Conservation (phyloP, 2,797 vertebrate genomes). For the Agapornis canus region DNA sequence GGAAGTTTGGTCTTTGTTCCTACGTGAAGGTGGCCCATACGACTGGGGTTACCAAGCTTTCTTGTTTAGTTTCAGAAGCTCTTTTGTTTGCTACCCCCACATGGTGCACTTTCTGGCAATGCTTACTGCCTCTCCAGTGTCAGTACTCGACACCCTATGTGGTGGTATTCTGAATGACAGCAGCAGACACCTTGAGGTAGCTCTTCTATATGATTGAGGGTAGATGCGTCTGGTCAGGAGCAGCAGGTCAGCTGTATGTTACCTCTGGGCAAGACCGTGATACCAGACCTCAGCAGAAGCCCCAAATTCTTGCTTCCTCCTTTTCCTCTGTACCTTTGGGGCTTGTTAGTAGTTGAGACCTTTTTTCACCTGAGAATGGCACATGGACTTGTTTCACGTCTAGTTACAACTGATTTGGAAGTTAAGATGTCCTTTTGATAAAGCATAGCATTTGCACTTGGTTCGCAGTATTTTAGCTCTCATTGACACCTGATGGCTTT, state of each 20-base stretch:
- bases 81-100: background rate
- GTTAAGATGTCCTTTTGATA: background rate
- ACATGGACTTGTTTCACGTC: background rate
- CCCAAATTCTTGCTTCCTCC: background rate
- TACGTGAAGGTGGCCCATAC: background rate
- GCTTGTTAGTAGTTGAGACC: background rate
- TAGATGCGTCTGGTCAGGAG: background rate
- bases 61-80: background rate
- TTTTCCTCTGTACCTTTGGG: background rate
- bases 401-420: background rate
- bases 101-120: background rate
- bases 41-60: background rate
- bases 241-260: background rate
- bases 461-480: background rate
- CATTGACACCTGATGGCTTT: background rate
- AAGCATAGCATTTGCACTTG: background rate
- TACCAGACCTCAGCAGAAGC: background rate
- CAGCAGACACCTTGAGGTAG: background rate
- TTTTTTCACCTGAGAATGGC: background rate
- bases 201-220: background rate
- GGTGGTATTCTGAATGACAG: background rate
- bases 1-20: background rate
- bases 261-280: background rate
- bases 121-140: background rate
- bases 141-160: background rate